Percentiles rank a stretch among this genome's conserved stretches.
phyloP scores from a whole-genome alignment of 2,888 invertebrate species.

The Arctia plantaginis region DNA sequence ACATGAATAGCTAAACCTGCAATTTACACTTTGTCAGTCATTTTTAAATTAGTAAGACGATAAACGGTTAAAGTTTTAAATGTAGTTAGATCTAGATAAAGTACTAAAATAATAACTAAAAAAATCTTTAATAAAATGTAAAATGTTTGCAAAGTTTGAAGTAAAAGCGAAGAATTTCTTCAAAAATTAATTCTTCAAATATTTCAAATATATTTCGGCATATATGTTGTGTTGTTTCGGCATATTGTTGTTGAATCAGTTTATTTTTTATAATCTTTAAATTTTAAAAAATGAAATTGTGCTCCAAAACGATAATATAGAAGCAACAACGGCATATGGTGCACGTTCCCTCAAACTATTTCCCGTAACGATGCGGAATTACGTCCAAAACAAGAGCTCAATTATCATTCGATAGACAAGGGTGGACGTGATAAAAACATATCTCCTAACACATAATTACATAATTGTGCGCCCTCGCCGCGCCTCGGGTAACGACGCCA shows the following conservation, averaged over 20 bases:
- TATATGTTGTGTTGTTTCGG: too few relatives aligned
- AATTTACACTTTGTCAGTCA: not conserved
- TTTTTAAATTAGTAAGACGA: not conserved
- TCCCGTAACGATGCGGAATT: slow-evolving; percentile 71
- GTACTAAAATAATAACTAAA: not conserved
- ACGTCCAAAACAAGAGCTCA: slow-evolving; percentile 82
- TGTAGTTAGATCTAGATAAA: not conserved
- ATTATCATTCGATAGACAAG: slow-evolving; percentile 84
- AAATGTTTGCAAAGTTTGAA: too few relatives aligned
- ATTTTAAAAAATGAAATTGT: not conserved
- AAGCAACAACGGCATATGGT: slow-evolving; percentile 59
- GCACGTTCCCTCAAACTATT: slow-evolving; percentile 52
- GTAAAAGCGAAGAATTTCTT: not conserved
- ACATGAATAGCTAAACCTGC: not conserved
- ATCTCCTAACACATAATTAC: slow-evolving; percentile 86
- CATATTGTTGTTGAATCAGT: not conserved
- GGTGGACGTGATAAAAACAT: slow-evolving; percentile 87
- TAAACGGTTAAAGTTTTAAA: not conserved
- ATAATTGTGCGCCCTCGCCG: slow-evolving; percentile 82
- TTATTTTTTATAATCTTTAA: not conserved
- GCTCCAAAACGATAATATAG: not conserved
- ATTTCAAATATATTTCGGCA: not conserved
- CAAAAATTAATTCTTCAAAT: too few relatives aligned
- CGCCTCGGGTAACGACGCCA: slow-evolving; percentile 80
- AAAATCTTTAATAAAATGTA: not conserved